A percentile compares a stretch with the other conserved stretches of the same genome.
Evolutionary conservation across 2,888 invertebrate species (phyloP).

Genomic region (Ramazzottius varieornatus): DNA sequence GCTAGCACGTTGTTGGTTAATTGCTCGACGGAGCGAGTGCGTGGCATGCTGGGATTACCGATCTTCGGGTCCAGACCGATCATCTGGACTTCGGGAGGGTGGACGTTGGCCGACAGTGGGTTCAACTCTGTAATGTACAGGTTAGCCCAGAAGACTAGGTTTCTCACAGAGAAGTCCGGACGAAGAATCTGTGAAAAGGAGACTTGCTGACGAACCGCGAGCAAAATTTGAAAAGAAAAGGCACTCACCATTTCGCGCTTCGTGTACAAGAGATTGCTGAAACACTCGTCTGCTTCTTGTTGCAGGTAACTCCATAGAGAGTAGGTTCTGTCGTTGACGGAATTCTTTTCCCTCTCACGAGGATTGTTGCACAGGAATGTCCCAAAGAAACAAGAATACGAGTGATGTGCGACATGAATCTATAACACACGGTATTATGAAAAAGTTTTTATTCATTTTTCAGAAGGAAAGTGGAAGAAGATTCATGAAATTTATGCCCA

Average conservation of each 20-base stretch:
- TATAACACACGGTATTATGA: slow-evolving; percentile 23
- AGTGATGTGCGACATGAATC: slow-evolving; percentile 81
- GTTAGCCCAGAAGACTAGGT: slow-evolving; percentile 54
- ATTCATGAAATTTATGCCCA: slow-evolving; percentile 25
- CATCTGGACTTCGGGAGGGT: background rate
- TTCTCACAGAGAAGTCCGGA: slow-evolving; percentile 57
- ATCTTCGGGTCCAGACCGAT: background rate
- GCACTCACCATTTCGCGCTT: slow-evolving; percentile 28
- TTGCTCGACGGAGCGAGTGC: background rate
- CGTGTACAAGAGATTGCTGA: slow-evolving; percentile 58
- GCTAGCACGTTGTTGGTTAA: background rate
- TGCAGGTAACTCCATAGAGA: slow-evolving; percentile 67
- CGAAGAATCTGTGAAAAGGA: slow-evolving; percentile 40
- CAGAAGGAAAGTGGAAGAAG: background rate
- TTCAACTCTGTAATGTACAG: slow-evolving; percentile 40
- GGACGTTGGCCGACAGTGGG: slow-evolving; percentile 3
- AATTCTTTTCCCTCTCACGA: slow-evolving; percentile 15
- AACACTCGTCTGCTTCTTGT: slow-evolving; percentile 29
- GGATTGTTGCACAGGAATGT: slow-evolving; percentile 67
- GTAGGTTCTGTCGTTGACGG: slow-evolving; percentile 26
- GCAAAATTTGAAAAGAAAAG: too few species aligned
- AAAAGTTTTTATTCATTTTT: background rate
- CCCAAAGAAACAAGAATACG: slow-evolving; percentile 82
- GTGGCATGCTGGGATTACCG: background rate
- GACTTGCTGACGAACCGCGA: background rate